Evolutionary conservation across 2,888 invertebrate genomes (phyloP), one percentile per base, ranked within the genome.

Genomic region (Agrochola litura): DNA sequence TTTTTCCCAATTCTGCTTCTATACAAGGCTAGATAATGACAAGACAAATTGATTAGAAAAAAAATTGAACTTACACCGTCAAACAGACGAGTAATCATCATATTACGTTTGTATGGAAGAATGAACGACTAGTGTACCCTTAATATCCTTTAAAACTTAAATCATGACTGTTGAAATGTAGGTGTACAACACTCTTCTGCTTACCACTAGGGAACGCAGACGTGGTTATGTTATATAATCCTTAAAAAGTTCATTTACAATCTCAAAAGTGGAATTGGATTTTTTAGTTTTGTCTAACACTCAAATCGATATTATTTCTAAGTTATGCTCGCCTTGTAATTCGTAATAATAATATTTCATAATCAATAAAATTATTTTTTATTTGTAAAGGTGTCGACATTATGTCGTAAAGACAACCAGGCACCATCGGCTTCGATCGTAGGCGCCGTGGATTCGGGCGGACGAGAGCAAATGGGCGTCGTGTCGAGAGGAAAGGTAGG

Each of bases 401-500:
- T 94, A 78, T 97, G 97, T 86, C 93, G 96, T 46, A 95, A 94
- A 86, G 96, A 96, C 85, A 93, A 92, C 52, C 91, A 89, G 69
- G 89, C 93, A n/a, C 90, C 93, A 14, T 94, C 95, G 6, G 96
- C 96, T 37, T 89, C 95, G 10, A 95, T 96, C 30, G 96, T 96
- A 66, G 96, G 97, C 81, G 97, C 96, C 0, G 96, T 97, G 60
- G 97, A 97, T 84, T 94, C 96, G 65, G 94, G 96, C 68, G 96
- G 96, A 1, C 89, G 95, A n/a, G 94, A 96, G 73, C 96, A 96
- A 82, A 89, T 94, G 65, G 96, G 96, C 8, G 92, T 94, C 1
- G 85, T 94, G 66, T 92, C 88, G 41, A 91, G 95, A 74, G 96
- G 96, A 81, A 95, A 95, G 94, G 96, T 96, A 68, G 19, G 68